phyloP scores from a whole-genome alignment of 1,140 invertebrate species.

The Gyrodactylus salaris region DNA sequence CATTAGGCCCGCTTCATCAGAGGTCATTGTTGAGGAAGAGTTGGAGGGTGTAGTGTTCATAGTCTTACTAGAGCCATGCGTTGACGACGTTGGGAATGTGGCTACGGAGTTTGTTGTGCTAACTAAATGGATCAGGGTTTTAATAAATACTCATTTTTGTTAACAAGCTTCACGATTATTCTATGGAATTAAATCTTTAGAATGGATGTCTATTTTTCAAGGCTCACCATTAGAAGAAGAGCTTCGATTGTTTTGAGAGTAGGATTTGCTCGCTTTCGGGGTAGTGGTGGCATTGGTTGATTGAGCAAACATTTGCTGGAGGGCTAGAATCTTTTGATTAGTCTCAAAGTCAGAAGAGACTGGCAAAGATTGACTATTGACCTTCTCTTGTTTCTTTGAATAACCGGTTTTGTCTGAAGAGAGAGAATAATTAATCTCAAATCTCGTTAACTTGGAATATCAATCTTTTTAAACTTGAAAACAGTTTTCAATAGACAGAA shows the following conservation, averaged over 20 bases:
- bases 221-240: not conserved
- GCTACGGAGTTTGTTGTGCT: not conserved
- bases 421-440: too few relatives aligned
- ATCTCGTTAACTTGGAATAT: not conserved
- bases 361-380: not conserved
- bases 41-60: too few relatives aligned
- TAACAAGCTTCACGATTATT: too few relatives aligned
- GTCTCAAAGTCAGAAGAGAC: not conserved
- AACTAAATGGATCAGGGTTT: not conserved
- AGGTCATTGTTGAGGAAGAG: too few relatives aligned
- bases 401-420: too few relatives aligned
- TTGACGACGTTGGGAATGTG: not conserved
- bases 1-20: not conserved
- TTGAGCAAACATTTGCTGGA: not conserved
- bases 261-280: not conserved
- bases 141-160: too few relatives aligned
- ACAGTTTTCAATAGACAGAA: too few relatives aligned
- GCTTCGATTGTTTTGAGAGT: not conserved
- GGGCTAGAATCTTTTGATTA: not conserved
- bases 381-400: not conserved
- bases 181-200: not conserved
- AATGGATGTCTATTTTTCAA: not conserved
- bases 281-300: not conserved
- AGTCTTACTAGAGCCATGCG: not conserved
- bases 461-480: too few relatives aligned